Evolutionary conservation across 1,140 invertebrate species (phyloP).

Genomic region (Drosophila santomea): DNA sequence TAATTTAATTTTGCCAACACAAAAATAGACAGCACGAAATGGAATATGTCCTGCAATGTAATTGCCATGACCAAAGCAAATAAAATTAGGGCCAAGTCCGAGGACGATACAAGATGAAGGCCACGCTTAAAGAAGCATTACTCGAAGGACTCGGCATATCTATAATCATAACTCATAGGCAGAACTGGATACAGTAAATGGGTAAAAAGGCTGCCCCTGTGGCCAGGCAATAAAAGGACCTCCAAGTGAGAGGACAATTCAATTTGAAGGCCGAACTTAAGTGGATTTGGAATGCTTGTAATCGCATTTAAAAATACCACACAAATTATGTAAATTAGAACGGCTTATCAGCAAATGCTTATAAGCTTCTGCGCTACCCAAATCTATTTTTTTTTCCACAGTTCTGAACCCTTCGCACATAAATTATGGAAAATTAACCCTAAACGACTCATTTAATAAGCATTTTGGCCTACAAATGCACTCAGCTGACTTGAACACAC

Average conservation of each 20-base stretch:
- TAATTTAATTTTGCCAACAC: constrained; percentile 71
- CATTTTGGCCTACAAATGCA: constrained; percentile 34
- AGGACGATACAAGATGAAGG: constrained; percentile 32
- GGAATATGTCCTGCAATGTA: constrained; percentile 47
- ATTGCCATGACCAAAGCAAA: constrained; percentile 57
- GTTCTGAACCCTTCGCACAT: constrained; percentile 28
- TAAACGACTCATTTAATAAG: constrained; percentile 51
- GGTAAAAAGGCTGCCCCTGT: not conserved
- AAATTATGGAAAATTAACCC: constrained; percentile 42
- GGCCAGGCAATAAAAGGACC: not conserved
- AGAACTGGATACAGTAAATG: constrained; percentile 7
- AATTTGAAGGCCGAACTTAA: not conserved
- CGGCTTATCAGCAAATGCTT: constrained; percentile 1
- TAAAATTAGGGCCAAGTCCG: constrained; percentile 50
- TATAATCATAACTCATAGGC: constrained; percentile 34
- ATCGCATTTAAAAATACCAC: not conserved
- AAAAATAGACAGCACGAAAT: constrained; percentile 68
- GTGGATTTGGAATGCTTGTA: no score
- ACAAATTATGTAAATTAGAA: not conserved
- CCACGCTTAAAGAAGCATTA: constrained; percentile 39
- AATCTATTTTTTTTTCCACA: constrained; percentile 32
- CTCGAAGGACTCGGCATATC: not conserved
- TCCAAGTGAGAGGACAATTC: no score
- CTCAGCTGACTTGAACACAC: constrained; percentile 26
- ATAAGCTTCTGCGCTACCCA: not conserved